Percentiles rank a stretch among this genome's conserved stretches.
phyloP scores from a whole-genome alignment of 2,888 invertebrate genomes.

The Agapostemon virescens region DNA sequence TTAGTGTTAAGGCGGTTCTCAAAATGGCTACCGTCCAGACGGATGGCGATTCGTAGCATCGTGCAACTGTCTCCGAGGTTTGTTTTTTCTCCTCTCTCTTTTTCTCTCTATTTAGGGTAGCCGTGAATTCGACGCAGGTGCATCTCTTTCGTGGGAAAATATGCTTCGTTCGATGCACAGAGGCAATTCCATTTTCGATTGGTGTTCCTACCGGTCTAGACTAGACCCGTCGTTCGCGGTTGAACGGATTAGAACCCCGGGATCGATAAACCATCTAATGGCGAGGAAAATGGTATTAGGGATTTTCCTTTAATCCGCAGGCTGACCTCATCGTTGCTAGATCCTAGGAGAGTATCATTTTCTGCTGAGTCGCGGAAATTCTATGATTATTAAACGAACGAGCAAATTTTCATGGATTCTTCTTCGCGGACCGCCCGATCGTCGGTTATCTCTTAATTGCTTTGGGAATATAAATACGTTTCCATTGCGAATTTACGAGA shows the following conservation, averaged over 20 bases:
- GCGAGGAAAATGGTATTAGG: constrained; percentile 52
- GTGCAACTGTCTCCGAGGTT: neutral
- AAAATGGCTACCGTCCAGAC: neutral
- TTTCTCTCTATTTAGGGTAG: neutral
- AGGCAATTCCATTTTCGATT: constrained; percentile 15
- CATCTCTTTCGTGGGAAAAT: constrained; percentile 26
- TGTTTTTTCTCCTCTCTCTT: neutral
- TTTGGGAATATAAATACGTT: neutral
- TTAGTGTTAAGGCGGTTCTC: neutral
- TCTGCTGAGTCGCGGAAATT: neutral
- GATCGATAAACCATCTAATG: constrained; percentile 47
- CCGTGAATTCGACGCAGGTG: neutral
- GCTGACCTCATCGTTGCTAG: constrained; percentile 28
- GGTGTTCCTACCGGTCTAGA: constrained; percentile 15
- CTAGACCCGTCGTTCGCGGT: constrained; percentile 18
- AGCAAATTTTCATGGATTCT: neutral
- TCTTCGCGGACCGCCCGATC: neutral
- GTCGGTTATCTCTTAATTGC: neutral
- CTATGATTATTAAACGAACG: constrained; percentile 21
- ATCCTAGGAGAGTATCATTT: constrained; percentile 6
- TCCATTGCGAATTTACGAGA: neutral
- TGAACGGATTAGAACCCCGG: constrained; percentile 40
- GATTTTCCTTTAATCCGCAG: constrained; percentile 45
- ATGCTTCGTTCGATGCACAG: constrained; percentile 20
- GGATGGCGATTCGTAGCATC: neutral